These are phyloP conservation scores for Sciurus niger DNA, from an alignment of 2,113 vertebrate genomes.

Conservation along the genomic window DNA sequence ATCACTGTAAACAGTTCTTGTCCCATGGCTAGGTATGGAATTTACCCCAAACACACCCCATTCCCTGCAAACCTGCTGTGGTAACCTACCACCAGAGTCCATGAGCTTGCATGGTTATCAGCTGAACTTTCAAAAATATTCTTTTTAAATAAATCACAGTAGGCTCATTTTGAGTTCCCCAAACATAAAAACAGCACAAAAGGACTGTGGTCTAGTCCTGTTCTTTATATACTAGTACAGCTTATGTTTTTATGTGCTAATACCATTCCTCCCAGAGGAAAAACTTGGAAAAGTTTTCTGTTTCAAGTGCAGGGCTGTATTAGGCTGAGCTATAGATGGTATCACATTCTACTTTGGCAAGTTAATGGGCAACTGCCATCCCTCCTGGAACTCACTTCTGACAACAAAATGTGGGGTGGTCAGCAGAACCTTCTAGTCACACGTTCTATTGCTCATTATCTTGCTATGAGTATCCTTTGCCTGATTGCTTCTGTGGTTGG, in stretches of 20 bases:
- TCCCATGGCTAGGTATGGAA: background rate
- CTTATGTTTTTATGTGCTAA: background rate
- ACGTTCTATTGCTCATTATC: background rate
- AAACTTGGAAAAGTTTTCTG: background rate
- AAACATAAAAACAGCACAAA: background rate
- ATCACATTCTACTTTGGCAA: fast-evolving
- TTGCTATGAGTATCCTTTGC: background rate
- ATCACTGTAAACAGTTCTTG: background rate
- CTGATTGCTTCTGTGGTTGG: background rate
- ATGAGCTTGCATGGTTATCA: background rate
- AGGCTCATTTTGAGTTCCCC: background rate
- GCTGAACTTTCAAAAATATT: background rate
- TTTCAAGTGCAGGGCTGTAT: background rate
- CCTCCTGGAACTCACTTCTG: background rate
- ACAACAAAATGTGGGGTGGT: background rate
- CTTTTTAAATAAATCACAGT: background rate
- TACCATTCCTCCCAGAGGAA: background rate
- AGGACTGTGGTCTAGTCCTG: background rate
- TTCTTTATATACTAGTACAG: background rate
- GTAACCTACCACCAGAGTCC: too few species aligned
- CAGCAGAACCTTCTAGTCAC: background rate
- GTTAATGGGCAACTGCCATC: too few species aligned
- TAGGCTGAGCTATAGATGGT: background rate
- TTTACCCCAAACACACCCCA: background rate
- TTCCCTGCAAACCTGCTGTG: background rate